These are phyloP conservation scores for Cathartes aura DNA, from an alignment of 2,113 vertebrate species.

Conservation along the genomic window DNA sequence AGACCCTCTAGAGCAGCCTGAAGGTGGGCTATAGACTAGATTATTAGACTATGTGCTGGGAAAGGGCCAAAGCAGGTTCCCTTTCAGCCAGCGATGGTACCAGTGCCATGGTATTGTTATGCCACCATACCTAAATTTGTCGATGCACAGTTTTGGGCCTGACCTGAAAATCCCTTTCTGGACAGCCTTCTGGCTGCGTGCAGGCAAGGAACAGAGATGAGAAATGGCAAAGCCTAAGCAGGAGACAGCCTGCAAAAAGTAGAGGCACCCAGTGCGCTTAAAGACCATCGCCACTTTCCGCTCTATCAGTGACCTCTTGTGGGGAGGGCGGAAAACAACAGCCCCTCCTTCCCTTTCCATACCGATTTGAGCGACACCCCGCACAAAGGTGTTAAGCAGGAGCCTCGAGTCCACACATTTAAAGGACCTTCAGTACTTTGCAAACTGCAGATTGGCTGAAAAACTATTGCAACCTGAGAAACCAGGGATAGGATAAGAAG, in stretches of 20 bases:
- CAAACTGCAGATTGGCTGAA: not conserved
- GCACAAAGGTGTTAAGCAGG: rapidly evolving
- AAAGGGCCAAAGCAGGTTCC: not conserved
- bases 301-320: conserved; percentile 10
- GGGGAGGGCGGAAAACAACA: not conserved
- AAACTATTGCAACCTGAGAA: not conserved
- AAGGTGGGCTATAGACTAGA: not conserved
- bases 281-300: not conserved
- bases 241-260: not conserved
- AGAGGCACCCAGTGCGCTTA: rapidly evolving
- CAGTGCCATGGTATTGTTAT: not conserved
- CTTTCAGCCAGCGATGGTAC: not conserved
- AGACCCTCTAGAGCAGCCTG: not conserved
- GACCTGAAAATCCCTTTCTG: not conserved
- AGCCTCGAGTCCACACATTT: not conserved
- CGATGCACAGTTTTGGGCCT: not conserved
- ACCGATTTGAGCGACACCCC: rapidly evolving
- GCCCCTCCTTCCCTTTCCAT: not conserved
- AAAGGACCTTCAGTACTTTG: not conserved
- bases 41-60: not conserved
- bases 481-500: not conserved
- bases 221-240: not conserved
- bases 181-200: not conserved
- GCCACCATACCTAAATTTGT: not conserved
- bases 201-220: not conserved